A percentile compares a stretch with the other conserved stretches of the same genome.
Conservation (phyloP, 2,113 vertebrate species). For the Bubo scandiacus region DNA sequence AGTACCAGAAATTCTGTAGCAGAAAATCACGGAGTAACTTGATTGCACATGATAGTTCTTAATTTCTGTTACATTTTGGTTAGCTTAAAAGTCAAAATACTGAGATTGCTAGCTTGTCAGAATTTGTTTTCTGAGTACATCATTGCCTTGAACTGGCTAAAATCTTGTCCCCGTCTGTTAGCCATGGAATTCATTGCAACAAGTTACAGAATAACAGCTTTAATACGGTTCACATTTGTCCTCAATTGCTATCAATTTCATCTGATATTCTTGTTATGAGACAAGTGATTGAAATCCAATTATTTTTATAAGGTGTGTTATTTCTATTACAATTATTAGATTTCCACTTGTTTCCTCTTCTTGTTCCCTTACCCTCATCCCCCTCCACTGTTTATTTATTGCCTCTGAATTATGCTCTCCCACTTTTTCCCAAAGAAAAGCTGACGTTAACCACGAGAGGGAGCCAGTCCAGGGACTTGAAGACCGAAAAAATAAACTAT, state of each 20-base stretch:
- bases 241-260: not conserved
- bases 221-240: not conserved
- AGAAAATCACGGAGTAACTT: not conserved
- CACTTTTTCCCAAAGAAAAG: not conserved
- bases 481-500: not conserved
- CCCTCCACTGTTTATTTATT: not conserved
- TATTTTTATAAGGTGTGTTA: not conserved
- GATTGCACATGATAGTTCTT: not conserved
- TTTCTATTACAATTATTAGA: not conserved
- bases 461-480: not conserved
- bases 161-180: not conserved
- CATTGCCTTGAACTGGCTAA: not conserved
- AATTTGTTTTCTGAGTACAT: not conserved
- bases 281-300: not conserved
- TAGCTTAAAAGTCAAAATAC: not conserved
- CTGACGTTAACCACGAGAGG: slow-evolving; percentile 31
- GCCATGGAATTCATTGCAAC: not conserved
- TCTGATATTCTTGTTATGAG: not conserved
- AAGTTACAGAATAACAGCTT: not conserved
- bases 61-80: not conserved
- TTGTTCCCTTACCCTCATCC: not conserved
- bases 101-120: not conserved
- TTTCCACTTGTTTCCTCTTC: not conserved
- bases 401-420: not conserved
- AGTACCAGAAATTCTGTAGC: not conserved